These are phyloP conservation scores for Harmothoe impar DNA, from an alignment of 2,888 invertebrate species.

Conservation along the genomic window DNA sequence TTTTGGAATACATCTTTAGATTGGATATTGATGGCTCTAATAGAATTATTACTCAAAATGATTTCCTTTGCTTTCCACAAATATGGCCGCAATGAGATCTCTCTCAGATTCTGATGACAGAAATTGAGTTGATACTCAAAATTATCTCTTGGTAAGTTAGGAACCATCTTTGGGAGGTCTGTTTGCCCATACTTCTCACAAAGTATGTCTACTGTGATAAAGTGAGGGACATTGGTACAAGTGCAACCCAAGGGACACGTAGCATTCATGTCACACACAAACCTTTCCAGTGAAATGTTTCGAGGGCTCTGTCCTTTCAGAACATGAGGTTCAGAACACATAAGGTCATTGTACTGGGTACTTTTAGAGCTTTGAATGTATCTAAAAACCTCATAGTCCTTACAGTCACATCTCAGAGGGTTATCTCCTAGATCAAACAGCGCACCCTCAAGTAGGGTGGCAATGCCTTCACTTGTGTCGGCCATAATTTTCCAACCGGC, in stretches of 20 bases:
- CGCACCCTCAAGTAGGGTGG: too few species aligned
- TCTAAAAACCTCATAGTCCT: too few species aligned
- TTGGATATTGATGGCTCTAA: background rate
- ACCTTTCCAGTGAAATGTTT: background rate
- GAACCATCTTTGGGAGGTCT: background rate
- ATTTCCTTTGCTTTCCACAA: background rate
- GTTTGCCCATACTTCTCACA: background rate
- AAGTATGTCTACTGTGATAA: background rate
- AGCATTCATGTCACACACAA: background rate
- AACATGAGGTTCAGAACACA: background rate
- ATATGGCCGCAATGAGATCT: background rate
- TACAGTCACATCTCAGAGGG: too few species aligned
- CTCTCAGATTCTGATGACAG: background rate
- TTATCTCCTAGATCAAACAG: too few species aligned
- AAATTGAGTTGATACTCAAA: background rate
- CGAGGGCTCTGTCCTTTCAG: background rate
- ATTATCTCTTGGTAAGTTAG: background rate
- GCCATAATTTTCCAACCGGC: too few species aligned
- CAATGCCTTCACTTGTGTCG: too few species aligned
- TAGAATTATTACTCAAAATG: background rate
- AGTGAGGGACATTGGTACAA: background rate
- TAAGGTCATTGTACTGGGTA: too few species aligned
- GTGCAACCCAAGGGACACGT: background rate
- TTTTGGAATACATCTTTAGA: background rate
- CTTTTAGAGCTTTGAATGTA: too few species aligned